Percentiles rank a stretch among this genome's conserved stretches.
Evolutionary conservation across 2,797 vertebrate species (phyloP).

Genomic region (Peromyscus melanophrys): DNA sequence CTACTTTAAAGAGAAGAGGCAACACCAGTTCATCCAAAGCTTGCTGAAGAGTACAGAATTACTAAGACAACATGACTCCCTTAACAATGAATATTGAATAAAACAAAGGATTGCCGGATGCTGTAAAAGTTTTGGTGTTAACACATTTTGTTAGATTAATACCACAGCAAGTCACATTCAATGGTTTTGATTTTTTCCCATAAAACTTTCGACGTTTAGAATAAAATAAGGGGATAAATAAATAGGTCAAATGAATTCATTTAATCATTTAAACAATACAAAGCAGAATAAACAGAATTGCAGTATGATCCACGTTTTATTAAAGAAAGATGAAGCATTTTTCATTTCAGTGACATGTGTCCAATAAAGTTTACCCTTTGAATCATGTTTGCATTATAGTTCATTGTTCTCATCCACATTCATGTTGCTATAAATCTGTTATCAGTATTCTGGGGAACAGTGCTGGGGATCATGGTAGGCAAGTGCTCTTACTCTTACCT

Average conservation of each 20-base stretch:
- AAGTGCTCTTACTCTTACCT: background rate
- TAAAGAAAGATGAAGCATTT: background rate
- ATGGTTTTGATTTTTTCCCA: background rate
- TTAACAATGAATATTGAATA: background rate
- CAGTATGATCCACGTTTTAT: background rate
- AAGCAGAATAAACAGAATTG: background rate
- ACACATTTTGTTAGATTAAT: background rate
- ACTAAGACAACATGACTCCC: too few relatives aligned
- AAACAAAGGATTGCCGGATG: background rate
- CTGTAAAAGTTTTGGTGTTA: background rate
- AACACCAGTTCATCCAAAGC: background rate
- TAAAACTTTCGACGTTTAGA: background rate
- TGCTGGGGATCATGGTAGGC: background rate
- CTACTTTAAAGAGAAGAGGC: background rate
- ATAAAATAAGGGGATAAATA: background rate
- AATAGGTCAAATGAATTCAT: background rate
- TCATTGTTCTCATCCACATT: background rate
- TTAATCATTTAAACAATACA: background rate
- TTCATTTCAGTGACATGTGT: background rate
- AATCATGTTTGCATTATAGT: background rate
- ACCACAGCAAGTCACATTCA: background rate
- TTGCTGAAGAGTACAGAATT: background rate
- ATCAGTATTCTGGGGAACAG: background rate
- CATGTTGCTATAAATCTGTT: background rate
- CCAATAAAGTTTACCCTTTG: background rate